Conservation (phyloP, 2,113 vertebrate species). For the Psilopogon haemacephalus region DNA sequence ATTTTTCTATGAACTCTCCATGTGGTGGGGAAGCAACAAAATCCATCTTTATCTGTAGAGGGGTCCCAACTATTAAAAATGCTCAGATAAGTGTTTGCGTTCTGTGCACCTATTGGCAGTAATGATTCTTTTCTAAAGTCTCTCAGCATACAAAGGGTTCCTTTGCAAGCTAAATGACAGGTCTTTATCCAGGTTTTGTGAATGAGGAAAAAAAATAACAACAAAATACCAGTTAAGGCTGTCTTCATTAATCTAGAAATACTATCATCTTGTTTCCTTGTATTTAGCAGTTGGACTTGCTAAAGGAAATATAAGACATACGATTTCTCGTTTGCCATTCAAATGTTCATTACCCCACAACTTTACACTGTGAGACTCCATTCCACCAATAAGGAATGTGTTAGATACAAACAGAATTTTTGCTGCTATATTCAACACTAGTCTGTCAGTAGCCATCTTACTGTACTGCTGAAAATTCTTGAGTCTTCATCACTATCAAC, state of each 20-base stretch:
- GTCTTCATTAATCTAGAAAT: background rate
- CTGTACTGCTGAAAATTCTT: background rate
- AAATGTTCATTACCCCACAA: background rate
- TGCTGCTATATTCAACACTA: background rate
- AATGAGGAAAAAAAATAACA: background rate
- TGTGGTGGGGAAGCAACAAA: accelerated
- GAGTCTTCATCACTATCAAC: background rate
- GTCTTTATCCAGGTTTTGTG: background rate
- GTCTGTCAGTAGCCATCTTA: background rate
- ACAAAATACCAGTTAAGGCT: background rate
- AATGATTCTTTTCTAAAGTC: background rate
- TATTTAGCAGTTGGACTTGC: background rate
- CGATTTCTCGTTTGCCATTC: background rate
- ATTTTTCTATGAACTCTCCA: background rate
- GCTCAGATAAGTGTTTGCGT: background rate
- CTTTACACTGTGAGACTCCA: background rate
- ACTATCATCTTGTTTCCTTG: background rate
- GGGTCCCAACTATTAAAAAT: background rate
- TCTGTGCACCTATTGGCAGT: background rate
- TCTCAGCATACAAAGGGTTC: background rate
- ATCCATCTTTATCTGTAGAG: background rate
- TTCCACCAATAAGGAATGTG: background rate
- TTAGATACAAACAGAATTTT: background rate
- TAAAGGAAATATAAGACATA: background rate
- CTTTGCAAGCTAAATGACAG: background rate